Conservation (phyloP, 1,140 invertebrate genomes). For the Pantala flavescens region DNA sequence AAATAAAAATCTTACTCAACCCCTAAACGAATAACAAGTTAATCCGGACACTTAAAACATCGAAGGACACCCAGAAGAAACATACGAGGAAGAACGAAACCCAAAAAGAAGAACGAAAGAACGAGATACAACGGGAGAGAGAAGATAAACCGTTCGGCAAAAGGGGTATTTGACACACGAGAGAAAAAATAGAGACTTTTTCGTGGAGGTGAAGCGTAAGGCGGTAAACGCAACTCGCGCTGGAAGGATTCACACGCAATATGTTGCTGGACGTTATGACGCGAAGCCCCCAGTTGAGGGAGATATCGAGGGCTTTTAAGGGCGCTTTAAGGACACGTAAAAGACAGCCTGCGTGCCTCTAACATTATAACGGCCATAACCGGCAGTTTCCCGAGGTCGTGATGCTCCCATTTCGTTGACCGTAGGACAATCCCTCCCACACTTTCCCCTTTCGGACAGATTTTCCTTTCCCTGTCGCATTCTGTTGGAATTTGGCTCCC, state of each 20-base stretch:
- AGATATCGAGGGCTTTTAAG: neutral
- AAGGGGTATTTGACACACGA: neutral
- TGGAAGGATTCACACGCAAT: neutral
- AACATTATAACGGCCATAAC: slow-evolving; percentile 9
- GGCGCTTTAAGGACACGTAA: neutral
- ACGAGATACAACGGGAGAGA: neutral
- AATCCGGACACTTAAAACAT: too few species aligned
- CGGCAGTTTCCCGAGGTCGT: neutral
- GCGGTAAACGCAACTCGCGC: neutral
- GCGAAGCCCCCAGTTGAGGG: neutral
- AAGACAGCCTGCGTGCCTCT: neutral
- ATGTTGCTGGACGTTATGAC: neutral
- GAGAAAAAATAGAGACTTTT: neutral
- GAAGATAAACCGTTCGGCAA: neutral
- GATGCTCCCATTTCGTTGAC: neutral
- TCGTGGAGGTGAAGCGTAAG: neutral
- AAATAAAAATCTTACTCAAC: too few species aligned
- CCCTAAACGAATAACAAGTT: too few species aligned
- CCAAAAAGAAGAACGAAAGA: too few species aligned
- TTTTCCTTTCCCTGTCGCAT: neutral
- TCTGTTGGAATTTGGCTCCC: neutral
- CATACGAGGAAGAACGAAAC: too few species aligned
- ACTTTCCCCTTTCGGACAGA: neutral
- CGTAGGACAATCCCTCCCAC: neutral
- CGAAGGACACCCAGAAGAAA: too few species aligned